Percentiles rank a stretch among this genome's conserved stretches.
Conservation (phyloP, 2,113 vertebrate species). For the Amblyopsis rosae region DNA sequence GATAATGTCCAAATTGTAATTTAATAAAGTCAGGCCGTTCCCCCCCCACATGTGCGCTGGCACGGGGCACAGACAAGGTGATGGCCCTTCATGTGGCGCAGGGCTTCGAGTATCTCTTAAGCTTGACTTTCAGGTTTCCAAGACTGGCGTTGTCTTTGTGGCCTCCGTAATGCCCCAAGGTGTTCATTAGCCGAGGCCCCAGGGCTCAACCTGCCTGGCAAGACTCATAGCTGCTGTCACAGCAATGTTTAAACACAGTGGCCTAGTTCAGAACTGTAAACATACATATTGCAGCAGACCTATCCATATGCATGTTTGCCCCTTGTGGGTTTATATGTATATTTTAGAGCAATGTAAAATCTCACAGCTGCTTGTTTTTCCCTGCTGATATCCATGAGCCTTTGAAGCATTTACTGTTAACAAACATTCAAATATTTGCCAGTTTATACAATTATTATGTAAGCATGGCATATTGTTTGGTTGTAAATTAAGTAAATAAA, state of each 20-base stretch:
- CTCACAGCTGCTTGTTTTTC: too few species aligned
- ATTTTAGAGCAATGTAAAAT: too few species aligned
- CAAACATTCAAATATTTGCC: too few species aligned
- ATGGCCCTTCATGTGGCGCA: slow-evolving; percentile 24
- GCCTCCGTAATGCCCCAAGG: slow-evolving; percentile 47
- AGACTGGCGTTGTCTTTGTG: not conserved
- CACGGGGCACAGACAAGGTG: slow-evolving; percentile 4
- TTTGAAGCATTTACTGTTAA: too few species aligned
- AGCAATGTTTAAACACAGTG: slow-evolving; percentile 17
- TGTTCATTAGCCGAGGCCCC: slow-evolving; percentile 56
- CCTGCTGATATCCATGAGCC: too few species aligned
- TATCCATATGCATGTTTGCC: slow-evolving; percentile 13
- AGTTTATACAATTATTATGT: too few species aligned
- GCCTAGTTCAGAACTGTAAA: not conserved
- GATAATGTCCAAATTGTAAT: slow-evolving; percentile 36
- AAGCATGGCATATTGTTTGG: too few species aligned
- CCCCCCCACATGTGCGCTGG: slow-evolving; percentile 10
- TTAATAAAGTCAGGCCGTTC: not conserved
- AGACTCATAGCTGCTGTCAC: slow-evolving; percentile 34
- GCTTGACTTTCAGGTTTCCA: slow-evolving; percentile 23
- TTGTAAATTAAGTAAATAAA: too few species aligned
- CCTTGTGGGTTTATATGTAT: too few species aligned
- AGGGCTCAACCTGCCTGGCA: slow-evolving; percentile 7
- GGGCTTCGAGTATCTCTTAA: not conserved
- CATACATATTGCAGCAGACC: too few species aligned